Percentiles rank a stretch among this genome's conserved stretches.
These are phyloP conservation scores for Nerophis lumbriciformis DNA, from an alignment of 2,113 vertebrate genomes.

Conservation along the genomic window DNA sequence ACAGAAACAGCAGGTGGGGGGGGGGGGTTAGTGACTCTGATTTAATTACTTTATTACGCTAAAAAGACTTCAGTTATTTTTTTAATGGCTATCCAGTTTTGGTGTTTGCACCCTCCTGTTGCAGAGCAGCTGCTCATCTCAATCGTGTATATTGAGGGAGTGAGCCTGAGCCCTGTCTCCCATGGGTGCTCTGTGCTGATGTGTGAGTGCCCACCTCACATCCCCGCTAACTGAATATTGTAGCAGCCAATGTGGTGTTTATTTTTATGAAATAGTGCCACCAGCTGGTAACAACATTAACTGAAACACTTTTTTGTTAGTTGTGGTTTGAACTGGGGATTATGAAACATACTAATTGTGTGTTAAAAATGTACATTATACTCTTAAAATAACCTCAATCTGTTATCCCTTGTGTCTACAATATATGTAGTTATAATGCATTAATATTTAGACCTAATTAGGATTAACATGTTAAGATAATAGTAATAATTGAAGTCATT, in stretches of 20 bases:
- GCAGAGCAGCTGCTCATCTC: constrained; percentile 55
- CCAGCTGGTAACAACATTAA: constrained; percentile 32
- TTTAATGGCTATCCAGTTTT: constrained; percentile 39
- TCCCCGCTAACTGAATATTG: constrained; percentile 25
- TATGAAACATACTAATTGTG: no score
- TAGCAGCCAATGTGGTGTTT: constrained; percentile 16
- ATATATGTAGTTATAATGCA: constrained; percentile 53
- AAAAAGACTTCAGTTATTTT: constrained; percentile 60
- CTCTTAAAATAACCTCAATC: background rate
- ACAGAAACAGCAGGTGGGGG: constrained; percentile 33
- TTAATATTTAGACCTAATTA: constrained; percentile 62
- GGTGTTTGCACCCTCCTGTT: constrained; percentile 25
- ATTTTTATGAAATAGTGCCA: constrained; percentile 60
- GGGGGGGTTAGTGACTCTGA: constrained; percentile 23
- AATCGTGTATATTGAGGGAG: constrained; percentile 51
- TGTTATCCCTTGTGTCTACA: background rate
- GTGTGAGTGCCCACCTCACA: constrained; percentile 18
- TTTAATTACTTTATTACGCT: constrained; percentile 61
- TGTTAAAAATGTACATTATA: background rate
- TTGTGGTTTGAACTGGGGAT: constrained; percentile 2
- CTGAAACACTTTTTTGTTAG: background rate
- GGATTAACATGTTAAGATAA: constrained; percentile 62
- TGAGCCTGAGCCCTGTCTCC: constrained; percentile 64
- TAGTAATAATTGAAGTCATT: constrained; percentile 9
- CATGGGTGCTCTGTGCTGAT: constrained; percentile 23